Percentiles rank a stretch among this genome's conserved stretches.
phyloP scores from a whole-genome alignment of 2,888 invertebrate species.

The Beris chalybata region DNA sequence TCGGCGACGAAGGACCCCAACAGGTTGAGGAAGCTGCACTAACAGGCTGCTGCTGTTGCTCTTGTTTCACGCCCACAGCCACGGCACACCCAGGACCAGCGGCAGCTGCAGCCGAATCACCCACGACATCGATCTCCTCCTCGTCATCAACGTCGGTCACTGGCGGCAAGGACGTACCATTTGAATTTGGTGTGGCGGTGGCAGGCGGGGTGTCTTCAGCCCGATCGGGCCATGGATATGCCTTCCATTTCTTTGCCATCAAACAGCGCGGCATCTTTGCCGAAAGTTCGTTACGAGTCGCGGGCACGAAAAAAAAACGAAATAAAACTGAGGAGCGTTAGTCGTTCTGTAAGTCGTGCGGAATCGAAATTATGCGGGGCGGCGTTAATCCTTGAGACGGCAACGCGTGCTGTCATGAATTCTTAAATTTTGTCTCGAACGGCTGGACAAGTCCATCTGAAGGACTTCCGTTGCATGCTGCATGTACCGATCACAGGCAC shows the following conservation, averaged over 20 bases:
- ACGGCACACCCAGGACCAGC: not conserved
- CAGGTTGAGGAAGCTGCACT: conserved; percentile 59
- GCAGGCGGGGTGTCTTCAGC: conserved; percentile 55
- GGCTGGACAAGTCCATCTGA: not conserved
- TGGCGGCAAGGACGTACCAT: not conserved
- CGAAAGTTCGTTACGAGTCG: conserved; percentile 18
- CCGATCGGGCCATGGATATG: conserved; percentile 75
- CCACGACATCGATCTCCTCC: conserved; percentile 87
- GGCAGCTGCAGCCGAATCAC: conserved; percentile 58
- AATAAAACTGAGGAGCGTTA: conserved; percentile 14
- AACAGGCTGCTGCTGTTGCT: conserved; percentile 36
- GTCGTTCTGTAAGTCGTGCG: not conserved
- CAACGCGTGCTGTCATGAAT: conserved; percentile 38
- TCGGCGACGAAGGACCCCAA: conserved; percentile 75
- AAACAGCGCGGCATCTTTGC: conserved; percentile 87
- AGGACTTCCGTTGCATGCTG: conserved; percentile 14
- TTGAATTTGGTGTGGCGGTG: conserved; percentile 42
- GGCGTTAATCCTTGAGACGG: conserved; percentile 34
- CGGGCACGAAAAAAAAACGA: conserved; percentile 15
- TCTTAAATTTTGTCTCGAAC: conserved; percentile 6
- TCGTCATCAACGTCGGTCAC: conserved; percentile 63
- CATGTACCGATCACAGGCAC: not conserved
- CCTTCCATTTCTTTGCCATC: conserved; percentile 96
- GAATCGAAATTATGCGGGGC: conserved; percentile 6
- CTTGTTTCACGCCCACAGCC: conserved; percentile 21